Percentiles rank a stretch among this genome's conserved stretches.
These are phyloP conservation scores for Agrypnus murinus DNA, from an alignment of 2,888 invertebrate genomes.

Conservation along the genomic window DNA sequence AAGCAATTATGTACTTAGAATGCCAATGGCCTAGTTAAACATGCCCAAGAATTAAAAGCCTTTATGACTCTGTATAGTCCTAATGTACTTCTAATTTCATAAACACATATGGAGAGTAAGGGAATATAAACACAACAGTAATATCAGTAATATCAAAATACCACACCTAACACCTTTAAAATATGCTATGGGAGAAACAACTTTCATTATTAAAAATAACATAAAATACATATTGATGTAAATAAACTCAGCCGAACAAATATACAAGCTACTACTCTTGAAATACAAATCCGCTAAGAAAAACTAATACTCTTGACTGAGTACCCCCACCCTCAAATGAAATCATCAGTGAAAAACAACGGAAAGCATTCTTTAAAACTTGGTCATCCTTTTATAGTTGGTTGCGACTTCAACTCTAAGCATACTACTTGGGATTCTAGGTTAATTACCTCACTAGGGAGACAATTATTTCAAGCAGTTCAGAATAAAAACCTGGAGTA, in stretches of 20 bases:
- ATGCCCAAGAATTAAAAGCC: too few relatives aligned
- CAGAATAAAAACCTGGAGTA: background rate
- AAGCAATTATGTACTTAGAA: too few relatives aligned
- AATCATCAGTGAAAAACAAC: background rate
- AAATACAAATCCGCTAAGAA: background rate
- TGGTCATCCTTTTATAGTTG: background rate
- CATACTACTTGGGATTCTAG: background rate
- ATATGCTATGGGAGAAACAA: too few relatives aligned
- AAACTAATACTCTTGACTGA: background rate
- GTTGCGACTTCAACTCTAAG: background rate
- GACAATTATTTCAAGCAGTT: background rate
- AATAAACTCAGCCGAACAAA: constrained; percentile 3
- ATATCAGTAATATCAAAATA: too few relatives aligned
- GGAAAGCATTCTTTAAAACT: constrained; percentile 1
- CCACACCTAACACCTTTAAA: too few relatives aligned
- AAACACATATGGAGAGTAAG: too few relatives aligned
- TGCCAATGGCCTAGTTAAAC: too few relatives aligned
- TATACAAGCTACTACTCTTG: constrained; percentile 7
- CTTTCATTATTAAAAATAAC: too few relatives aligned
- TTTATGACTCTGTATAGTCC: too few relatives aligned
- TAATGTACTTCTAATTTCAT: too few relatives aligned
- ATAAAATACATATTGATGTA: too few relatives aligned
- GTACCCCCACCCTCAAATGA: background rate
- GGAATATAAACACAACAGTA: too few relatives aligned
- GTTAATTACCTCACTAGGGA: background rate